Evolutionary conservation across 2,113 vertebrate species (phyloP).

Genomic region (Microtus pennsylvanicus): DNA sequence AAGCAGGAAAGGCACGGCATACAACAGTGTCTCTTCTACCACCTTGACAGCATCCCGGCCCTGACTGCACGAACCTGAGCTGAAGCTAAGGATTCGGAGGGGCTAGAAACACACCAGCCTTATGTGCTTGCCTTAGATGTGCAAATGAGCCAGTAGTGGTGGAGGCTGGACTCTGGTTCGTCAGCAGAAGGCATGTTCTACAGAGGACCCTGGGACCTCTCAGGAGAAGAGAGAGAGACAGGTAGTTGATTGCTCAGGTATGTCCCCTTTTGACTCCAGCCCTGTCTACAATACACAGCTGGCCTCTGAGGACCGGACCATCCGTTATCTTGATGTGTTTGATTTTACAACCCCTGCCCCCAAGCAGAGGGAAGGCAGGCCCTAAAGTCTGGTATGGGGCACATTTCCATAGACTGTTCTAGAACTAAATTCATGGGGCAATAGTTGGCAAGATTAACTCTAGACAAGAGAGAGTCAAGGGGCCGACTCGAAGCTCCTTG

Average conservation of each 20-base stretch:
- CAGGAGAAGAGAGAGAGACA: not conserved
- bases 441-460: not conserved
- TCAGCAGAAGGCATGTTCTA: not conserved
- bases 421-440: not conserved
- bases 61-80: not conserved
- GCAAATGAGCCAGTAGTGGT: not conserved
- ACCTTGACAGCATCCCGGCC: not conserved
- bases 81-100: not conserved
- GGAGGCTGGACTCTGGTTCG: rapidly evolving
- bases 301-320: not conserved
- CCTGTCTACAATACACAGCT: not conserved
- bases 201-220: not conserved
- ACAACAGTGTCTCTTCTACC: not conserved
- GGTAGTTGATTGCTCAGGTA: not conserved
- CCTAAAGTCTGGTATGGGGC: not conserved
- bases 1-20: not conserved
- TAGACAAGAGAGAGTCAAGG: not conserved
- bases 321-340: not conserved
- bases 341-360: not conserved
- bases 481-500: not conserved
- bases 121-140: rapidly evolving
- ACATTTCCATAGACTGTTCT: not conserved
- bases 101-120: not conserved
- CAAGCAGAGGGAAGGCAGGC: not conserved
- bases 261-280: not conserved